These are phyloP conservation scores for Anthopleura xanthogrammica DNA, from an alignment of 92 coral and sea anemone species.

Conservation along the genomic window DNA sequence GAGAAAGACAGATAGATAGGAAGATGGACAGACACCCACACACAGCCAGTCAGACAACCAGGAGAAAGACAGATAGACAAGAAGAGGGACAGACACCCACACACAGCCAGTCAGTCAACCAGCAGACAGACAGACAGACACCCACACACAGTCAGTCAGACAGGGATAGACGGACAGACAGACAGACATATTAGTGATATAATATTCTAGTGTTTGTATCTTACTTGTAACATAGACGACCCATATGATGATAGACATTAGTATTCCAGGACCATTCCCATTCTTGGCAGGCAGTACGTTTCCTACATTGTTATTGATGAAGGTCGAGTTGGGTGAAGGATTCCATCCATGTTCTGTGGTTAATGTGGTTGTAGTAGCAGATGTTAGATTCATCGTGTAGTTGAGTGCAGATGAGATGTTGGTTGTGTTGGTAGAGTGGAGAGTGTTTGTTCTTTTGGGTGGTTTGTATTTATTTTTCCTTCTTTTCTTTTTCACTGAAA, in stretches of 20 bases:
- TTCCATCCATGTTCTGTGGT: not conserved
- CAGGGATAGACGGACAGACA: no score
- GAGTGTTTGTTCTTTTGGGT: not conserved
- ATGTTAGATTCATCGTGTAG: not conserved
- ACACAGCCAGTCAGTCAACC: no score
- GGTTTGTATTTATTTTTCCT: conserved; percentile 16
- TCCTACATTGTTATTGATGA: not conserved
- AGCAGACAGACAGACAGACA: no score
- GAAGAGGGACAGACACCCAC: no score
- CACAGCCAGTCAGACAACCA: no score
- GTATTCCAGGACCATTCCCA: not conserved
- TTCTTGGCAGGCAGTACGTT: not conserved
- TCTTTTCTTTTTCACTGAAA: conserved; percentile 26
- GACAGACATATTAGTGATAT: no score
- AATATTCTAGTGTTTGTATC: not conserved
- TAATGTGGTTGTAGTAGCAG: not conserved
- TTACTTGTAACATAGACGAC: conserved; percentile 31
- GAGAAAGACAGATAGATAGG: no score
- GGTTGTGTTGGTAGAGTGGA: not conserved
- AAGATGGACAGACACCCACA: no score
- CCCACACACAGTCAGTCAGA: no score
- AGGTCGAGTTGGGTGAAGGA: not conserved
- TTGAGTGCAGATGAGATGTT: conserved; percentile 2
- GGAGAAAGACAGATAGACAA: no score
- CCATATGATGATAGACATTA: conserved; percentile 33